phyloP scores from a whole-genome alignment of 2,888 invertebrate genomes.

The Itoplectis maculator region DNA sequence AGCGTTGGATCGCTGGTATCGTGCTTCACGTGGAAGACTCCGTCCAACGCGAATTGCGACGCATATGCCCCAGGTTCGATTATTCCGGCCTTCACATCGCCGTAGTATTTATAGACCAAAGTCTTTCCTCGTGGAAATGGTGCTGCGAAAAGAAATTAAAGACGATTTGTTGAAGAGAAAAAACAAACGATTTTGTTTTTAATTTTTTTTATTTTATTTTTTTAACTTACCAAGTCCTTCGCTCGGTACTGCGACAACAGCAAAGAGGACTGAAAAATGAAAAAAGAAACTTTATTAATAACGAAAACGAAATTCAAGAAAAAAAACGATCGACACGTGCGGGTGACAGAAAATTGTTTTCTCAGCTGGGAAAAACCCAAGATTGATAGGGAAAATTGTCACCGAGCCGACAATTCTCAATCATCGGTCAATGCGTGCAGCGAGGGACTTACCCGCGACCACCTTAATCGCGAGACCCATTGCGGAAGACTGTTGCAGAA shows the following conservation, averaged over 20 bases:
- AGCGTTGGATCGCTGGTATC: constrained; percentile 71
- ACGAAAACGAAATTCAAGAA: background rate
- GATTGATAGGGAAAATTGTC: background rate
- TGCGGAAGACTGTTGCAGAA: constrained; percentile 75
- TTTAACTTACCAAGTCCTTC: constrained; percentile 74
- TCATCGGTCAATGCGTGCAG: background rate
- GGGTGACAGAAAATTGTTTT: background rate
- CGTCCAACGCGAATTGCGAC: constrained; percentile 81
- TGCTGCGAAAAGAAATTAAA: constrained; percentile 58
- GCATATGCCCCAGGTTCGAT: constrained; percentile 78
- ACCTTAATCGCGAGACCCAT: constrained; percentile 75
- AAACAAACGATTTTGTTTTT: background rate
- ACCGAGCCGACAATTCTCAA: constrained; percentile 1
- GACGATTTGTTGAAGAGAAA: constrained; percentile 19
- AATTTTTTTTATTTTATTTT: background rate
- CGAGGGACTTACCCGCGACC: constrained; percentile 75
- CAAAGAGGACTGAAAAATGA: constrained; percentile 72
- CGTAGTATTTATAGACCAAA: constrained; percentile 82
- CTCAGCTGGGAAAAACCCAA: background rate
- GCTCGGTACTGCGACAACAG: constrained; percentile 66
- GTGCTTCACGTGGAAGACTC: constrained; percentile 80
- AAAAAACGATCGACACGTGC: background rate
- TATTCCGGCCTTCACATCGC: constrained; percentile 81
- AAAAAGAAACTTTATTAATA: constrained; percentile 38
- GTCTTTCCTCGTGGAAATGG: constrained; percentile 85